phyloP scores from a whole-genome alignment of 1,140 invertebrate genomes.

The Aporrectodea caliginosa region DNA sequence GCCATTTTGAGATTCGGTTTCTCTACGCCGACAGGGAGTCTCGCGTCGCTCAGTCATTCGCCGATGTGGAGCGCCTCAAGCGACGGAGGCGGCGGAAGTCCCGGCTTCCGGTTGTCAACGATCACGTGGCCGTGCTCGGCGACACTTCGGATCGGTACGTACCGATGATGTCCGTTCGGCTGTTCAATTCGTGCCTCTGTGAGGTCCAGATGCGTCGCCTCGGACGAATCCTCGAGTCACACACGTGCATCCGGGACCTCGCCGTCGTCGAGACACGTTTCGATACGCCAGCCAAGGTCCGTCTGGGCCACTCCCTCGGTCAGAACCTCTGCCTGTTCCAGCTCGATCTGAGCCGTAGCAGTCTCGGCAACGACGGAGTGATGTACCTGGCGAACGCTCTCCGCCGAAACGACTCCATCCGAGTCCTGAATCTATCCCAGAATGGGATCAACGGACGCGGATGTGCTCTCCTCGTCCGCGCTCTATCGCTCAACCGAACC shows the following conservation, averaged over 20 bases:
- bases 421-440: not conserved
- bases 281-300: not conserved
- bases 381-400: slow-evolving; percentile 6
- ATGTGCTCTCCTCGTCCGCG: not conserved
- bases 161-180: not conserved
- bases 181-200: not conserved
- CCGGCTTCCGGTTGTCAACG: not conserved
- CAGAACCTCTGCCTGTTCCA: not conserved
- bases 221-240: not conserved
- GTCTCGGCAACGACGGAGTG: slow-evolving; percentile 1
- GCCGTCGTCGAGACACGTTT: not conserved
- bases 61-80: not conserved
- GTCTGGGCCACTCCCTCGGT: not conserved
- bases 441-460: not conserved
- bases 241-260: not conserved
- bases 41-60: not conserved
- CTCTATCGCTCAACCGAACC: not conserved
- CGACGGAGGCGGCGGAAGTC: not conserved
- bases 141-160: not conserved
- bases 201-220: not conserved
- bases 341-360: not conserved
- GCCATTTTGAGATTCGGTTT: not conserved
- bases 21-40: not conserved
- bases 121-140: not conserved
- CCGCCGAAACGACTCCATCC: not conserved